Evolutionary conservation across 2,113 vertebrate genomes (phyloP).

Genomic region (Bagarius yarrelli): DNA sequence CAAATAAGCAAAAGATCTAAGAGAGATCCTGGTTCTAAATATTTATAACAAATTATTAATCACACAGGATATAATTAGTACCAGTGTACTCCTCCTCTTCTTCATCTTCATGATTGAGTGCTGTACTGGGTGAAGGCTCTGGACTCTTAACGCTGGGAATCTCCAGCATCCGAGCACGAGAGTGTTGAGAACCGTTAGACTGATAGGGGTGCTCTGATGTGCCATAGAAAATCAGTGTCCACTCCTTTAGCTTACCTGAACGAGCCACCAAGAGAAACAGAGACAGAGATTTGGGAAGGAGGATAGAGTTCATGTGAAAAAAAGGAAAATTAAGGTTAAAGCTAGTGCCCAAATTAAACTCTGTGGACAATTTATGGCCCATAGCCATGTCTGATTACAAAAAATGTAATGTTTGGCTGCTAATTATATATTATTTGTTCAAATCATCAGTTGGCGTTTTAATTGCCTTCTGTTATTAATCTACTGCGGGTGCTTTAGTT

Average conservation of each 20-base stretch:
- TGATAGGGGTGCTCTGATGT: slow-evolving; percentile 79
- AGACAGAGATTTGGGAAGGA: neutral
- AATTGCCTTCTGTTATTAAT: neutral
- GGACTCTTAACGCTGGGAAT: slow-evolving; percentile 49
- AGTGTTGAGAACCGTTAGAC: slow-evolving; percentile 53
- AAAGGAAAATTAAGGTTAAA: too few relatives aligned
- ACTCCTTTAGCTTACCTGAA: slow-evolving; percentile 87
- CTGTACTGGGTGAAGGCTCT: slow-evolving; percentile 58
- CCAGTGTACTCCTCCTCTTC: slow-evolving; percentile 84
- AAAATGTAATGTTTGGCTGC: neutral
- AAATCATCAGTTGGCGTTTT: neutral
- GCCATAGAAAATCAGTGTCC: slow-evolving; percentile 84
- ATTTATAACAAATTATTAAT: too few relatives aligned
- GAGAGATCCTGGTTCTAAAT: too few relatives aligned
- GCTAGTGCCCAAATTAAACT: neutral
- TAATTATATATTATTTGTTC: neutral
- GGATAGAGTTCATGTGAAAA: neutral
- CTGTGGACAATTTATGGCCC: neutral
- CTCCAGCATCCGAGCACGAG: slow-evolving; percentile 70
- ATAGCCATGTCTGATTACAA: neutral
- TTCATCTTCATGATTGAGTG: slow-evolving; percentile 66
- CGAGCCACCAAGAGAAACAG: neutral
- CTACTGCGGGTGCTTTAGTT: neutral
- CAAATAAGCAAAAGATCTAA: neutral
- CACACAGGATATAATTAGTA: slow-evolving; percentile 53